Conservation (phyloP, 2,113 vertebrate species). For the Desmodus rotundus region DNA sequence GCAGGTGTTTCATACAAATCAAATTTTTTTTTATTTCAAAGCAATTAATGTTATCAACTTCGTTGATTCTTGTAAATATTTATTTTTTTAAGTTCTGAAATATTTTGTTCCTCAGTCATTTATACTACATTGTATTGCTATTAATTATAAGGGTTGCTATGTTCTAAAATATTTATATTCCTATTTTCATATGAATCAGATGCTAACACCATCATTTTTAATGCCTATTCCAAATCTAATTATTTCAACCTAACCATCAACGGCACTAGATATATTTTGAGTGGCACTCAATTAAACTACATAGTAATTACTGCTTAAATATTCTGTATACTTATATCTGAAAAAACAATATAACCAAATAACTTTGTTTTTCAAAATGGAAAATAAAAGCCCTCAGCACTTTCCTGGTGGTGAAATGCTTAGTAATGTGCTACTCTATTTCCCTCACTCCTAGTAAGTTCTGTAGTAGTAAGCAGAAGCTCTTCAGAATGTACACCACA, state of each 20-base stretch:
- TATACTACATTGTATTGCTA: not conserved
- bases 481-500: slow-evolving; percentile 90
- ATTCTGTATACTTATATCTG: slow-evolving; percentile 43
- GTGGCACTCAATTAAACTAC: slow-evolving; percentile 47
- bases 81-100: slow-evolving; percentile 12
- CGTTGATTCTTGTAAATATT: not conserved
- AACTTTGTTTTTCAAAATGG: slow-evolving; percentile 43
- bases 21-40: not conserved
- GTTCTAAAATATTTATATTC: not conserved
- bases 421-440: slow-evolving; percentile 87
- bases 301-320: not conserved
- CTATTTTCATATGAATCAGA: not conserved
- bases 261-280: slow-evolving; percentile 30
- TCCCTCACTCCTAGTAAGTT: slow-evolving; percentile 93
- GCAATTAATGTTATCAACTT: not conserved
- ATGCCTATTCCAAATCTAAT: slow-evolving; percentile 31
- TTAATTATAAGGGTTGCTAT: not conserved
- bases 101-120: not conserved
- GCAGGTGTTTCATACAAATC: not conserved
- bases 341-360: slow-evolving; percentile 51
- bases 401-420: slow-evolving; percentile 75
- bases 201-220: slow-evolving; percentile 1
- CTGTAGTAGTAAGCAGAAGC: slow-evolving; percentile 93
- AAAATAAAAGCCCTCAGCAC: slow-evolving; percentile 71
- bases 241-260: slow-evolving; percentile 18